Percentiles rank a stretch among this genome's conserved stretches.
These are phyloP conservation scores for Pegoplata infirma DNA, from an alignment of 2,888 invertebrate species.

Conservation along the genomic window DNA sequence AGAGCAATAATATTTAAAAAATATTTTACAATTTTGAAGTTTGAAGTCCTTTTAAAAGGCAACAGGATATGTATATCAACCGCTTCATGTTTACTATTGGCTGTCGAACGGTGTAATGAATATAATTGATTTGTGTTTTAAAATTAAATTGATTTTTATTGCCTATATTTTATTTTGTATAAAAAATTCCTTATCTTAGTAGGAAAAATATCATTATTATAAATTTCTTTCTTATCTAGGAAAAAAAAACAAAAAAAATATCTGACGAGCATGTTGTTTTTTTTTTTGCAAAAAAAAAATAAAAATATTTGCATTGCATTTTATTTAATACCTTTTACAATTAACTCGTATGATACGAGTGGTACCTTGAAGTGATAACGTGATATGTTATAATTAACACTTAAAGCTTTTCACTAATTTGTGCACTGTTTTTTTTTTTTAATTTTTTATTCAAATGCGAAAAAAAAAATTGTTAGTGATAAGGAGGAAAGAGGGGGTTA, in stretches of 20 bases:
- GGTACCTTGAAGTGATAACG: constrained; percentile 51
- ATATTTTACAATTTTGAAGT: no score
- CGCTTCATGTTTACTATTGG: no score
- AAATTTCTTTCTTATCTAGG: not conserved
- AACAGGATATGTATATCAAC: no score
- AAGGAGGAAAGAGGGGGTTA: not conserved
- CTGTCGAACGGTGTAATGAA: no score
- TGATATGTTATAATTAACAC: constrained; percentile 58
- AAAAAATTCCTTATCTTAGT: not conserved
- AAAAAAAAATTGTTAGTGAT: not conserved
- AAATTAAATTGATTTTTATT: not conserved
- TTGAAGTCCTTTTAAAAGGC: no score
- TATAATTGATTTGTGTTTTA: not conserved
- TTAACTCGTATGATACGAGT: constrained; percentile 1
- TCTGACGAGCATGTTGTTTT: not conserved
- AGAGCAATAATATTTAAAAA: no score
- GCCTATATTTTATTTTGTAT: no score
- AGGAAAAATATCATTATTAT: not conserved
- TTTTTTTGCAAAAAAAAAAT: not conserved
- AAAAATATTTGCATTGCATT: not conserved
- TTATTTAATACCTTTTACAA: not conserved
- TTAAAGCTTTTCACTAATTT: constrained; percentile 42
- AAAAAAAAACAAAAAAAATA: not conserved
- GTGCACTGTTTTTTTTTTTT: constrained; percentile 15
- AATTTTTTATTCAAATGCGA: not conserved